Evolutionary conservation across 1,140 invertebrate genomes (phyloP).

Genomic region (Conopomorpha cramerella): DNA sequence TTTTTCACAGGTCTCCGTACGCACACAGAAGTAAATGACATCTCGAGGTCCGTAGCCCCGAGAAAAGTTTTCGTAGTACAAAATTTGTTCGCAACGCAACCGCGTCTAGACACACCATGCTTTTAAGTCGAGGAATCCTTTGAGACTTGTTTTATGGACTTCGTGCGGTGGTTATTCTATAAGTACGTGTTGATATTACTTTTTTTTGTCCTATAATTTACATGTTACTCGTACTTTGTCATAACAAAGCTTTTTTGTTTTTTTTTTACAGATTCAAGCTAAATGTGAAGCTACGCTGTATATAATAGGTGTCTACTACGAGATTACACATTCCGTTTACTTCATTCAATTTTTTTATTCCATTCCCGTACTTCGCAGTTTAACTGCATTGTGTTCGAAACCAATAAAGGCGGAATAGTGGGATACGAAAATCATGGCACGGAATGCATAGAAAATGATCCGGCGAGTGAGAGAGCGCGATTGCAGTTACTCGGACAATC

Average conservation of each 20-base stretch:
- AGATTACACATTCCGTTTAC: no score
- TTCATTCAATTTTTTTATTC: no score
- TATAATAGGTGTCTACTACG: background rate
- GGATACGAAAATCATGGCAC: conserved; percentile 53
- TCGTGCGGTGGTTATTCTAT: conserved; percentile 8
- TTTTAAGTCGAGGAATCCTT: conserved; percentile 51
- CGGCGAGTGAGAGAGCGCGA: conserved; percentile 49
- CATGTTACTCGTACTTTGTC: no score
- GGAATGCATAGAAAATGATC: conserved; percentile 60
- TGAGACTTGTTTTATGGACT: conserved; percentile 37
- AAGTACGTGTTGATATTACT: no score
- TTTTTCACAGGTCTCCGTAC: conserved; percentile 51
- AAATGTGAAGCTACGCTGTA: background rate
- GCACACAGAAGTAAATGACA: conserved; percentile 27
- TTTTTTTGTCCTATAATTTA: no score
- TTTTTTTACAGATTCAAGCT: no score
- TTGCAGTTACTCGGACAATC: conserved; percentile 40
- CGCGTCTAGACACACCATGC: conserved; percentile 55
- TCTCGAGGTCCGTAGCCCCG: conserved; percentile 45
- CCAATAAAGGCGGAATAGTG: conserved; percentile 26
- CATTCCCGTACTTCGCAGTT: no score
- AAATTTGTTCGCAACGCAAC: conserved; percentile 55
- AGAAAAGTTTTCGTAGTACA: conserved; percentile 56
- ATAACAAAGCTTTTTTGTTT: no score
- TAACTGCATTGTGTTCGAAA: conserved; percentile 6